Evolutionary conservation across 2,888 invertebrate species (phyloP).

Genomic region (Schizaphis graminum): DNA sequence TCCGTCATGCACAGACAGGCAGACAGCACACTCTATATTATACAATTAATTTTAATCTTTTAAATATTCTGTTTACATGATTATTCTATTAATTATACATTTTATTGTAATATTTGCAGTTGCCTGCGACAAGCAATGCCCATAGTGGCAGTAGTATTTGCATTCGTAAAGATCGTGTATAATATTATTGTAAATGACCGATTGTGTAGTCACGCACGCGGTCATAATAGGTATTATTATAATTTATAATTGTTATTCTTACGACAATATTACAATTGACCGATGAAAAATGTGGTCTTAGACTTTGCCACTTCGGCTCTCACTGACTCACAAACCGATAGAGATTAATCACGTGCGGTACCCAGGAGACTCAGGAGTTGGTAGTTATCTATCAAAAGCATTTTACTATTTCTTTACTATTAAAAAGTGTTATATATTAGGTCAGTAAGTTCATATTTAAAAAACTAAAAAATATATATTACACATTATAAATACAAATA

Average conservation of each 20-base stretch:
- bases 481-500: not conserved
- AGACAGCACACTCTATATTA: not conserved
- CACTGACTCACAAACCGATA: not conserved
- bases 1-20: not conserved
- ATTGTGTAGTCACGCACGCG: not conserved
- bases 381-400: not conserved
- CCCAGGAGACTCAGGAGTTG: not conserved
- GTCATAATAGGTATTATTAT: not conserved
- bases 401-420: too few species aligned
- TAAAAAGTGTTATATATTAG: too few species aligned
- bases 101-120: not conserved
- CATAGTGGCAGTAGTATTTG: not conserved
- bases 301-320: not conserved
- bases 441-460: not conserved
- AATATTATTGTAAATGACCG: not conserved
- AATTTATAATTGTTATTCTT: not conserved
- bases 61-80: not conserved
- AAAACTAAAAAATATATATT: not conserved
- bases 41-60: not conserved
- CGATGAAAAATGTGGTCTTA: not conserved
- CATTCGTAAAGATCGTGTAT: not conserved
- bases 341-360: not conserved
- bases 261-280: not conserved
- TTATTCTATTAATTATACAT: not conserved
- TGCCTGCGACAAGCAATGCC: not conserved